Percentiles rank a stretch among this genome's conserved stretches.
Evolutionary conservation across 2,888 invertebrate species (phyloP).

Genomic region (Invenusta paracnida): DNA sequence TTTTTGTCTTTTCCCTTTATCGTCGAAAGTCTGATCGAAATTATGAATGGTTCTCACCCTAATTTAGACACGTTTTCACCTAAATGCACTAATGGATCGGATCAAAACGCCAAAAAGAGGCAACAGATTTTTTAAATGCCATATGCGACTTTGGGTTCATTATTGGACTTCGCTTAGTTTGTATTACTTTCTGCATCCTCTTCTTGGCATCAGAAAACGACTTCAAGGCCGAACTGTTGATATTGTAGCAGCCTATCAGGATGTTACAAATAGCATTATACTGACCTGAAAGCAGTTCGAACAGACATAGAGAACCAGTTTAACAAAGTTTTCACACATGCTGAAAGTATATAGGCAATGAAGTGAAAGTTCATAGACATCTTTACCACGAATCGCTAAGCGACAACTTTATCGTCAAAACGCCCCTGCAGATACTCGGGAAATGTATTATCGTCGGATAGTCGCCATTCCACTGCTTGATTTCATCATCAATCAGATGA

Average conservation of each 20-base stretch:
- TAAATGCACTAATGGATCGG: neutral
- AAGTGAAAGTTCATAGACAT: neutral
- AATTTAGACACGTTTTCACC: neutral
- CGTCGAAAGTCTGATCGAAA: neutral
- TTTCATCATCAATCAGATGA: neutral
- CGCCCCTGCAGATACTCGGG: neutral
- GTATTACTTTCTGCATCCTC: neutral
- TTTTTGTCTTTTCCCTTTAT: neutral
- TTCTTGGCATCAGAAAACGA: neutral
- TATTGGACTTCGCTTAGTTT: neutral
- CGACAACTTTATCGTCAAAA: neutral
- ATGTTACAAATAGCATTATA: neutral
- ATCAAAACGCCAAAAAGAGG: neutral
- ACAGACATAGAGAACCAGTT: neutral
- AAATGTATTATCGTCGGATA: neutral
- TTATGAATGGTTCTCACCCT: neutral
- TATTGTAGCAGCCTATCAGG: neutral
- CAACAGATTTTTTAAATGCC: neutral
- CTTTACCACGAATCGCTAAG: neutral
- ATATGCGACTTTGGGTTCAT: neutral
- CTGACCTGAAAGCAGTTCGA: neutral
- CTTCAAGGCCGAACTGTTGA: neutral
- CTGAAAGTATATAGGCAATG: neutral
- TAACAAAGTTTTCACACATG: neutral
- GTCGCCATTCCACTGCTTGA: neutral